Conservation (phyloP, 35 echinoderm and acorn worm genomes). For the Apostichopus californicus region DNA sequence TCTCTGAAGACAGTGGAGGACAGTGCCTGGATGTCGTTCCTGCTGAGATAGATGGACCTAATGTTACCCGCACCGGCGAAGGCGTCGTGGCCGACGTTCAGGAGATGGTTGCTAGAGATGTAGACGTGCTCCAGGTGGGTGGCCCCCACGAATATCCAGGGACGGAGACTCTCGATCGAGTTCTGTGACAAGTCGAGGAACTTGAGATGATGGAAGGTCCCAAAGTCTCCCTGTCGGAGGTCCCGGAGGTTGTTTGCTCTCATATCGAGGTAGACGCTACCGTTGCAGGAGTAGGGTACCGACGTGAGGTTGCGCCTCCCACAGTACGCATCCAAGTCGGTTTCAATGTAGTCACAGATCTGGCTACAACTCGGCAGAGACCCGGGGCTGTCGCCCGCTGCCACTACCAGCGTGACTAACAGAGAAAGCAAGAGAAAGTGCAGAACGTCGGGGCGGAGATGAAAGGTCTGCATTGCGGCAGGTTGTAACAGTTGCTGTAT, state of each 20-base stretch:
- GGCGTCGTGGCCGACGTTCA: not conserved
- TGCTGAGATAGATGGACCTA: slow-evolving; percentile 53
- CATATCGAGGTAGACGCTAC: slow-evolving; percentile 45
- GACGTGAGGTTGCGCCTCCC: slow-evolving; percentile 24
- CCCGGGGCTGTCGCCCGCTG: not conserved
- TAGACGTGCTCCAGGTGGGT: slow-evolving; percentile 42
- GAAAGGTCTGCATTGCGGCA: slow-evolving; percentile 1
- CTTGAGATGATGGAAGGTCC: slow-evolving; percentile 19
- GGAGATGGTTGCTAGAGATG: slow-evolving; percentile 56
- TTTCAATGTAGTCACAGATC: slow-evolving; percentile 37
- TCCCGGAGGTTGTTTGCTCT: slow-evolving; percentile 47
- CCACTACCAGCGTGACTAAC: not conserved
- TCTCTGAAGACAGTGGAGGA: slow-evolving; percentile 45
- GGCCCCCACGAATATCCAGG: slow-evolving; percentile 15
- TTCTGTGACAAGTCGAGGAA: slow-evolving; percentile 66
- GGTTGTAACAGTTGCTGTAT: not conserved
- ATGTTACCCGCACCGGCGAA: slow-evolving; percentile 38
- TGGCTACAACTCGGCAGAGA: slow-evolving; percentile 44
- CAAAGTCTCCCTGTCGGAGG: not conserved
- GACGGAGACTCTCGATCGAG: slow-evolving; percentile 21
- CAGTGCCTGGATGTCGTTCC: slow-evolving; percentile 24
- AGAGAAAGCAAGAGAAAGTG: not conserved
- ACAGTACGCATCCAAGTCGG: slow-evolving; percentile 51
- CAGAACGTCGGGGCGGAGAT: not conserved
- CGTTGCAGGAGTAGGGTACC: slow-evolving; percentile 50